phyloP scores from a whole-genome alignment of 2,113 vertebrate genomes.

The Silurus meridionalis region DNA sequence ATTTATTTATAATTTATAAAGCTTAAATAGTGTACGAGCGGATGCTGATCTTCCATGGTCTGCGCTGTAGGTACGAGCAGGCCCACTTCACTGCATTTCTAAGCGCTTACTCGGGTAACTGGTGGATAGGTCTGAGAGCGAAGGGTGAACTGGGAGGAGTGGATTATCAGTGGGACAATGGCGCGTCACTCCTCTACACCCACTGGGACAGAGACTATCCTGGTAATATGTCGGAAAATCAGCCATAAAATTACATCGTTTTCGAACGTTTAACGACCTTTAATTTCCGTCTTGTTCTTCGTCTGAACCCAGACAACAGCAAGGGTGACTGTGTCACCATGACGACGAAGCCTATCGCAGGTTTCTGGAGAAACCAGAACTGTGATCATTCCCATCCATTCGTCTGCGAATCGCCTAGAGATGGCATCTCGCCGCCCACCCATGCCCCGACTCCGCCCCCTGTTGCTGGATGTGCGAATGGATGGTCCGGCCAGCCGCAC shows the following conservation, averaged over 20 bases:
- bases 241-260: neutral
- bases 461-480: conserved; percentile 49
- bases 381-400: conserved; percentile 64
- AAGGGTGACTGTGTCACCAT: conserved; percentile 74
- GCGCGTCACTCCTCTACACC: conserved; percentile 65
- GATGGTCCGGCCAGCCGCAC: conserved; percentile 62
- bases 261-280: neutral
- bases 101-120: conserved; percentile 62
- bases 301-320: conserved; percentile 58
- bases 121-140: conserved; percentile 75
- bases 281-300: neutral
- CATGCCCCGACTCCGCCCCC: conserved; percentile 65
- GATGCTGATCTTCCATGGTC: neutral
- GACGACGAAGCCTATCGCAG: conserved; percentile 66
- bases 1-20: neutral
- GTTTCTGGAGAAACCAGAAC: conserved; percentile 74
- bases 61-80: conserved; percentile 71
- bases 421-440: conserved; percentile 73
- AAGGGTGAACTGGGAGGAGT: conserved; percentile 60
- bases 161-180: conserved; percentile 75
- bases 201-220: conserved; percentile 76
- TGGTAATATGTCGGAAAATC: conserved; percentile 54
- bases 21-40: neutral
- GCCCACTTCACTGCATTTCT: conserved; percentile 70
- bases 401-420: conserved; percentile 69